phyloP scores from a whole-genome alignment of 1,140 invertebrate genomes.

The Alviniconcha marisindica region DNA sequence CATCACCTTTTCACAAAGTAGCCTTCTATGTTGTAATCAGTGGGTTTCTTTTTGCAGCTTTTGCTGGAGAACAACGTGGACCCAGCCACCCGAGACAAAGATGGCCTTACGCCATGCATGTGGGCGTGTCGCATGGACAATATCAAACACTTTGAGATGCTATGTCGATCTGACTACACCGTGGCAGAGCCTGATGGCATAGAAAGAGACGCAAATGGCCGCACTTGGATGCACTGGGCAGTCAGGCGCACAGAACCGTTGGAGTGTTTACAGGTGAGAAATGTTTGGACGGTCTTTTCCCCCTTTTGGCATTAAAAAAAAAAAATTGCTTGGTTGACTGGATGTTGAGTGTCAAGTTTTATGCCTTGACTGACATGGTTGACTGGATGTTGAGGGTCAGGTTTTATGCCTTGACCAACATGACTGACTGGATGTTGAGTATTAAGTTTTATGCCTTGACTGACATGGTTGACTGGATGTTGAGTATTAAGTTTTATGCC shows the following conservation, averaged over 20 bases:
- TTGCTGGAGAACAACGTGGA: constrained; percentile 65
- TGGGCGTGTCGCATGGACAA: constrained; percentile 76
- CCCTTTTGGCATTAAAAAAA: no score
- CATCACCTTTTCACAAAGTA: not conserved
- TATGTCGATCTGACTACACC: constrained; percentile 58
- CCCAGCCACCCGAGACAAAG: constrained; percentile 70
- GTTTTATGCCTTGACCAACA: no score
- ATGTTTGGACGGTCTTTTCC: no score
- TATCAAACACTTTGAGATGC: constrained; percentile 73
- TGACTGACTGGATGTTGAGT: no score
- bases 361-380: no score
- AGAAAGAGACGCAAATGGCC: constrained; percentile 72
- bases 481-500: no score
- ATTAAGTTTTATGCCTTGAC: no score
- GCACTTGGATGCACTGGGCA: constrained; percentile 76
- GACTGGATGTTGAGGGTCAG: no score
- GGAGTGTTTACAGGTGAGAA: constrained; percentile 73
- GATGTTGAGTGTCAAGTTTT: no score
- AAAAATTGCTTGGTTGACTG: no score
- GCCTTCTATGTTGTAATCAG: no score
- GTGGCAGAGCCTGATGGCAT: constrained; percentile 69
- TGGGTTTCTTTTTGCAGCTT: constrained; percentile 53
- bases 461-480: no score
- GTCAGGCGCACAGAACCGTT: constrained; percentile 72
- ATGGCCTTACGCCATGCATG: constrained; percentile 75